Evolutionary conservation across 2,888 invertebrate genomes (phyloP), one percentile per base, ranked within the genome.

Genomic region (Argyra leucocephala): DNA sequence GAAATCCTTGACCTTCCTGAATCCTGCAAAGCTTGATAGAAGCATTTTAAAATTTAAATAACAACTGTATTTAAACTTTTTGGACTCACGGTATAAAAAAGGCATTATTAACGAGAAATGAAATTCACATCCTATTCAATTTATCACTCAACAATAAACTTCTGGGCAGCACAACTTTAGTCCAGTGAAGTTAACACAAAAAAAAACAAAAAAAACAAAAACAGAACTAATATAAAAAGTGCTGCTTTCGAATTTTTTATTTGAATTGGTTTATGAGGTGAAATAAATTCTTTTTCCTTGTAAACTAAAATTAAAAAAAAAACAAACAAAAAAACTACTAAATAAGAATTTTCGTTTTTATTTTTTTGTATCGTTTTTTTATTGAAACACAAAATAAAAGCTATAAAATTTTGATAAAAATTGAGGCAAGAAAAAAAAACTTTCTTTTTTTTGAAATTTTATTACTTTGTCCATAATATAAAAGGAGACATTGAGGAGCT

Each of bases 191-290:
- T 48, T n/a, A 2, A 7, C 7, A 4, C 26, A 26, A 26, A 26
- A 37, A 37, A 37, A 15, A 15, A 37, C 3, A 37, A 37, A 37
- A 37, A 37, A 37, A n/a, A 18, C 48, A 48, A 48, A 48, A 48
- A n/a, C n/a, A n/a, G n/a, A n/a, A n/a, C n/a, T n/a, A n/a, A n/a
- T n/a, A n/a, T n/a, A n/a, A 48, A 48, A 48, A 48, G 5, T 48
- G 48, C 48, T 48, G 48, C 6, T 48, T 18, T 48, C 12, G 48
- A 48, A 18, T 48, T 48, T 48, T 48, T 48, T 48, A 48, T 48
- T 48, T 48, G 48, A 48, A 48, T 48, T 48, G 48, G 48, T 48
- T 48, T 48, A 48, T 48, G 48, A 48, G 48, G 48, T 48, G 48
- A 48, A 48, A 48, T 48, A 48, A 48, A 48, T 48, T 48, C 48